These are phyloP conservation scores for Hedya salicella DNA, from an alignment of 2,888 invertebrate species.

Conservation along the genomic window DNA sequence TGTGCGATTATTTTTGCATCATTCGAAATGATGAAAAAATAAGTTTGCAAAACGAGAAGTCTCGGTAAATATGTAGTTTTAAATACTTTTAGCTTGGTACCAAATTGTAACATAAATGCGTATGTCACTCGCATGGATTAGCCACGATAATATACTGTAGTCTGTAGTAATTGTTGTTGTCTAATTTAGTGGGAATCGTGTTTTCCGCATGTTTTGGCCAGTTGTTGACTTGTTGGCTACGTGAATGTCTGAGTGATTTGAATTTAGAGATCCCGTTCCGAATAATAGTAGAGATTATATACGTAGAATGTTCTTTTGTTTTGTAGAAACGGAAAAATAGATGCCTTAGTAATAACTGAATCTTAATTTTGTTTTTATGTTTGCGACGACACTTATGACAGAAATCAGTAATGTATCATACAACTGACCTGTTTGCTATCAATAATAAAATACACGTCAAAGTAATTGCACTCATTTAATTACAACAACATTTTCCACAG, in stretches of 20 bases:
- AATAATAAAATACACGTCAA: constrained; percentile 28
- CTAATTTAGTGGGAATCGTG: constrained; percentile 58
- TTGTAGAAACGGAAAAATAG: background rate
- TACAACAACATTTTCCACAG: constrained; percentile 36
- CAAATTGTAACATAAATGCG: constrained; percentile 14
- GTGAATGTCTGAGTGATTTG: constrained; percentile 5
- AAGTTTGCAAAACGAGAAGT: too few relatives aligned
- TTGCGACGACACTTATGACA: background rate
- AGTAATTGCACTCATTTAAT: constrained; percentile 31
- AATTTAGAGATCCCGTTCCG: background rate
- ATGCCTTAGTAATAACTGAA: background rate
- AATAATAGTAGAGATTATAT: background rate
- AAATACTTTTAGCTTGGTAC: constrained; percentile 2
- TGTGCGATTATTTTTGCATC: too few relatives aligned
- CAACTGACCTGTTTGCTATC: constrained; percentile 23
- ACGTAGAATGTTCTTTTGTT: background rate
- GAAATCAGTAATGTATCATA: constrained; percentile 35
- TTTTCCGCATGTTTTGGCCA: constrained; percentile 56
- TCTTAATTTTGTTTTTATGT: background rate
- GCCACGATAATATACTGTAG: constrained; percentile 14
- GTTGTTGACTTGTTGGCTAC: constrained; percentile 9
- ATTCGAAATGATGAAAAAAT: too few relatives aligned
- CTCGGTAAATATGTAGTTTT: background rate
- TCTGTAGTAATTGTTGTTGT: constrained; percentile 53
- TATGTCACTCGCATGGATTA: constrained; percentile 32